Base-by-base conservation (phyloP, 2,888 invertebrate species). In the Autographa gamma region DNA sequence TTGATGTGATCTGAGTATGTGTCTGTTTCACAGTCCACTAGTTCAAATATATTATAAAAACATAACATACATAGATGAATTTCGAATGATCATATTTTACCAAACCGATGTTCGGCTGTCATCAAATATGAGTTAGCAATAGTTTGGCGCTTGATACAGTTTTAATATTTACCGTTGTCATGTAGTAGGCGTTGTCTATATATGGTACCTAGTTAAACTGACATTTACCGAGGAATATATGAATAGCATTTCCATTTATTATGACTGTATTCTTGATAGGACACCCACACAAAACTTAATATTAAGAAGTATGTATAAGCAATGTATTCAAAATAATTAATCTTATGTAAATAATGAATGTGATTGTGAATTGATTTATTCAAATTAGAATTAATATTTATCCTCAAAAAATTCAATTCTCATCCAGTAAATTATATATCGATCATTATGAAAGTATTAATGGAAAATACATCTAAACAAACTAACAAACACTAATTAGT, bases 111-210 rank as follows among this genome's bases (percentile, higher is more conserved):
- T 43, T 41, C 13, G 11, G 9, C 14, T 19, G 43, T 19, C 25
- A 71, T 61, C 52, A 63, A 63, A 66, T 2, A 41, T 8, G n/a
- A 71, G 63, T 66, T 13, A 52, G 31, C 52, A 34, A 9, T 32
- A 58, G 61, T 56, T 54, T 11, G n/a, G 2, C 25, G 1, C 25
- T 38, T 65, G 64, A 76, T 76, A 38, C 59, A 41, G 59, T 65
- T 65, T 72, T 72, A 63, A 64, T 72, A 56, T 63, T 41, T 6
- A 56, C 54, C 19, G 2, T 9, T 19, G 16, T 4, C 18, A 8
- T 54, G 54, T 54, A 11, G 18, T n/a, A 48, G 48, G 48, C 48
- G 52, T 14, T 8, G 3, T 25, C 25, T 25, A 3, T 25, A 25
- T 25, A 25, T 0, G 11, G 7, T 11, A 19, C 19, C 2, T 18